These are phyloP conservation scores for Plusia festucae DNA, from an alignment of 2,888 invertebrate species.

Conservation along the genomic window DNA sequence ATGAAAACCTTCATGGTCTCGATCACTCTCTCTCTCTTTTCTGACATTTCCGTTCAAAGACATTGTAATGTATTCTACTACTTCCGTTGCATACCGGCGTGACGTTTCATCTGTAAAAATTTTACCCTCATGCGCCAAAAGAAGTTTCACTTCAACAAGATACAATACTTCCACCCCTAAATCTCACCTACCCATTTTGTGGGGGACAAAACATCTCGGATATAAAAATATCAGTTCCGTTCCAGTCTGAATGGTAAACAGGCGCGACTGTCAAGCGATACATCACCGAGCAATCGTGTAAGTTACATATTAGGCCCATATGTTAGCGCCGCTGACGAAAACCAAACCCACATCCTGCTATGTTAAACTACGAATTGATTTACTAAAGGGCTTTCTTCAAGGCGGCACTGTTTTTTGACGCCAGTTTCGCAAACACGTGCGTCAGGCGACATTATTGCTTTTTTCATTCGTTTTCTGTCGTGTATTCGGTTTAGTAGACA, in stretches of 20 bases:
- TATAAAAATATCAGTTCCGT: constrained; percentile 52
- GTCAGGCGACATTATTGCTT: constrained; percentile 80
- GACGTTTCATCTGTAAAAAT: too few species aligned
- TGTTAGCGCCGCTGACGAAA: constrained; percentile 75
- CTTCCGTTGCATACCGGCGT: too few species aligned
- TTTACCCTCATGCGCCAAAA: too few species aligned
- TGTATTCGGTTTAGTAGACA: constrained; percentile 76
- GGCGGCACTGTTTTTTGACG: constrained; percentile 76
- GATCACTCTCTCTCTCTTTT: too few species aligned
- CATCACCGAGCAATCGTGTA: constrained; percentile 71
- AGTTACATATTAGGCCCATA: constrained; percentile 79
- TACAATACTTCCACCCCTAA: constrained; percentile 3
- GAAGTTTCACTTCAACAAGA: too few species aligned
- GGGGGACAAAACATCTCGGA: constrained; percentile 25
- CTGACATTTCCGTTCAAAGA: too few species aligned
- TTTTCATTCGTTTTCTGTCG: constrained; percentile 76
- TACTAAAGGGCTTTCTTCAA: constrained; percentile 73
- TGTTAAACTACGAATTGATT: constrained; percentile 83
- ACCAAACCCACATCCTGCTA: constrained; percentile 71
- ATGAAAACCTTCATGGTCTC: too few species aligned
- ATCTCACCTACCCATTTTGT: constrained; percentile 20
- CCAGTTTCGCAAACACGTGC: constrained; percentile 78
- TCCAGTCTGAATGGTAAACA: constrained; percentile 62
- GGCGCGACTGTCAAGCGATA: constrained; percentile 61
- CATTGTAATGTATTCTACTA: too few species aligned